A percentile compares a stretch with the other conserved stretches of the same genome.
Conservation (phyloP, 30 jellyfish, hydroid and myxozoan species). For the Pelagia noctiluca region DNA sequence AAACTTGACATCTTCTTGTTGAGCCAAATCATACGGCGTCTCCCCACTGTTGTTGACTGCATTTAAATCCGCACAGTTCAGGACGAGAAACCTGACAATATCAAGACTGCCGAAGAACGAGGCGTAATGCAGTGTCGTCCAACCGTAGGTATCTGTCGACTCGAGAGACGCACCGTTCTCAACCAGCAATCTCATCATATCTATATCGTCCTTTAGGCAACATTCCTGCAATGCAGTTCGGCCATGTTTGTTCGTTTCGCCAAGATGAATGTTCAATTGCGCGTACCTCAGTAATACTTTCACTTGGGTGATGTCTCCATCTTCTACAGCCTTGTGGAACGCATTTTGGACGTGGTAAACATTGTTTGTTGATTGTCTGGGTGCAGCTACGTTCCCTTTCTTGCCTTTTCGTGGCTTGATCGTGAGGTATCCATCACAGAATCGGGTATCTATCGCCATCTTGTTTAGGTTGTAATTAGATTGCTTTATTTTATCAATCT, state of each 20-base stretch:
- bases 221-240: slow-evolving; percentile 89
- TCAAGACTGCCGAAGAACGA: slow-evolving; percentile 76
- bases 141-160: slow-evolving; percentile 75
- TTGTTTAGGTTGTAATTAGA: no score
- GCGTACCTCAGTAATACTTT: slow-evolving; percentile 86
- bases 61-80: slow-evolving; percentile 78
- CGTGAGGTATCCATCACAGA: slow-evolving; percentile 80
- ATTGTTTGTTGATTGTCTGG: slow-evolving; percentile 37
- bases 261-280: slow-evolving; percentile 72
- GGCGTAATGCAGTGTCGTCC: slow-evolving; percentile 92
- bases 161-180: slow-evolving; percentile 94
- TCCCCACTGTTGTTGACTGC: slow-evolving; percentile 63
- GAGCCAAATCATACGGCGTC: slow-evolving; percentile 79
- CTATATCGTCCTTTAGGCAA: slow-evolving; percentile 78
- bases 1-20: slow-evolving; percentile 51
- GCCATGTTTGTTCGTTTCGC: slow-evolving; percentile 72
- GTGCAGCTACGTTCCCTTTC: slow-evolving; percentile 28
- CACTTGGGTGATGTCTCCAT: slow-evolving; percentile 87
- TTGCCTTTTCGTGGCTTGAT: slow-evolving; percentile 64
- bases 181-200: slow-evolving; percentile 79
- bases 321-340: slow-evolving; percentile 85
- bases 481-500: no score
- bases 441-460: slow-evolving; percentile 69
- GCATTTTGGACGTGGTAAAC: slow-evolving; percentile 69
- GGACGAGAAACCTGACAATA: slow-evolving; percentile 78